Evolutionary conservation across 2,113 vertebrate species (phyloP).

Genomic region (Dendropsophus ebraccatus): DNA sequence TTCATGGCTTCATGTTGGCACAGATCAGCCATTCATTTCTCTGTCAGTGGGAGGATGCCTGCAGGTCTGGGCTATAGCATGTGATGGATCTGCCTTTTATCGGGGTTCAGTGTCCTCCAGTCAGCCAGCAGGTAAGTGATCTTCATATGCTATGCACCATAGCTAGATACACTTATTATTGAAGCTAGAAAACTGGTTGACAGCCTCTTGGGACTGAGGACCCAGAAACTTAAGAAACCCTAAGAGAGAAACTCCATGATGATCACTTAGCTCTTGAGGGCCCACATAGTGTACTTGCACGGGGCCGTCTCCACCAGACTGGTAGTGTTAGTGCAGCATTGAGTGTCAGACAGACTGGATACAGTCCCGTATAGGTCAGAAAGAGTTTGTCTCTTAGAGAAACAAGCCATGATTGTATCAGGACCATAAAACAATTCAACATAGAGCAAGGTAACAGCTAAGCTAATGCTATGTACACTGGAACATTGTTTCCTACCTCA

Average conservation of each 20-base stretch:
- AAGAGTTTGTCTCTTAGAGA: background rate
- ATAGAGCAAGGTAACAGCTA: background rate
- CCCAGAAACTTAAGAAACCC: no score
- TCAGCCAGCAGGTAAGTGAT: constrained; percentile 83
- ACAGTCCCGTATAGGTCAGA: no score
- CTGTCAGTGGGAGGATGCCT: constrained; percentile 86
- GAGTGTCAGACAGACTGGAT: no score
- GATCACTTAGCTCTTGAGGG: no score
- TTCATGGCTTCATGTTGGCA: constrained; percentile 95
- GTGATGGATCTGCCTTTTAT: constrained; percentile 93
- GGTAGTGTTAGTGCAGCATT: no score
- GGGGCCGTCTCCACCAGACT: no score
- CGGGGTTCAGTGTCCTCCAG: constrained; percentile 86
- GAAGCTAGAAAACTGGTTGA: no score
- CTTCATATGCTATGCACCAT: background rate
- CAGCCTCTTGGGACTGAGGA: no score
- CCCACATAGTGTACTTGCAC: no score
- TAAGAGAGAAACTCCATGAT: no score
- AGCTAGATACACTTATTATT: no score
- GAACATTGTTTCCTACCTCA: background rate
- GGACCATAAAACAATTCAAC: background rate
- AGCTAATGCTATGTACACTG: constrained; percentile 8
- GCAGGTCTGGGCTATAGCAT: constrained; percentile 93
- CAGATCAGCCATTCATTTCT: constrained; percentile 93
- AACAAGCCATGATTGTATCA: background rate